Evolutionary conservation across 2,113 vertebrate genomes (phyloP).

Genomic region (Sapayoa aenigma): DNA sequence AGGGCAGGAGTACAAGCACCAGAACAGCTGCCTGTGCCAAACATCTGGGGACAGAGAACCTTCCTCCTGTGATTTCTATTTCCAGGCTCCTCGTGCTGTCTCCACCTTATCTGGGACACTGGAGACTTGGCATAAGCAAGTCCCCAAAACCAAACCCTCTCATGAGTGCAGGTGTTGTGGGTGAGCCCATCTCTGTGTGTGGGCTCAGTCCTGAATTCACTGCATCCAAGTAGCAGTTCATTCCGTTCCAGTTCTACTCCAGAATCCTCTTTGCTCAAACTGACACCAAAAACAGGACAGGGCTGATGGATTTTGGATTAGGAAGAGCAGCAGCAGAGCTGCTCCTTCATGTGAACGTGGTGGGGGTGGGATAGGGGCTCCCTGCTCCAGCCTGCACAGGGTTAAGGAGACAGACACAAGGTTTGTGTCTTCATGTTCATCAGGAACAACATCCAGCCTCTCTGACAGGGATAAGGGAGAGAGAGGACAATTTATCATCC

Average conservation of each 20-base stretch:
- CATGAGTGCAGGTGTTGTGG: accelerated
- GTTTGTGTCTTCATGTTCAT: accelerated
- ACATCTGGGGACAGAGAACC: neutral
- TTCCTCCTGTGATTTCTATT: neutral
- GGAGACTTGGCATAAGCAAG: neutral
- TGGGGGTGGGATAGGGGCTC: neutral
- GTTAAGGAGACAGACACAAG: neutral
- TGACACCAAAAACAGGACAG: neutral
- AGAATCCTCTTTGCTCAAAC: neutral
- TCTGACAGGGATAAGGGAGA: neutral
- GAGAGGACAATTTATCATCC: neutral
- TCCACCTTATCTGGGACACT: accelerated
- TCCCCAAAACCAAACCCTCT: neutral
- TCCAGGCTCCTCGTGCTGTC: neutral
- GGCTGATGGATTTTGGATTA: neutral
- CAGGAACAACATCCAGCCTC: neutral
- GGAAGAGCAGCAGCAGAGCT: neutral
- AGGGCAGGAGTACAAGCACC: neutral
- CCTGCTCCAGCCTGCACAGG: neutral
- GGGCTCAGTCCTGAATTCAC: neutral
- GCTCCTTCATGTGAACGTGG: neutral
- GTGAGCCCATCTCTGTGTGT: neutral
- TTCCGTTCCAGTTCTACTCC: neutral
- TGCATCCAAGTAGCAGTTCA: neutral
- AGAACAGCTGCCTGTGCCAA: neutral